Percentiles rank a stretch among this genome's conserved stretches.
Conservation (phyloP, 92 coral and sea anemone species). For the Bergia sp. region DNA sequence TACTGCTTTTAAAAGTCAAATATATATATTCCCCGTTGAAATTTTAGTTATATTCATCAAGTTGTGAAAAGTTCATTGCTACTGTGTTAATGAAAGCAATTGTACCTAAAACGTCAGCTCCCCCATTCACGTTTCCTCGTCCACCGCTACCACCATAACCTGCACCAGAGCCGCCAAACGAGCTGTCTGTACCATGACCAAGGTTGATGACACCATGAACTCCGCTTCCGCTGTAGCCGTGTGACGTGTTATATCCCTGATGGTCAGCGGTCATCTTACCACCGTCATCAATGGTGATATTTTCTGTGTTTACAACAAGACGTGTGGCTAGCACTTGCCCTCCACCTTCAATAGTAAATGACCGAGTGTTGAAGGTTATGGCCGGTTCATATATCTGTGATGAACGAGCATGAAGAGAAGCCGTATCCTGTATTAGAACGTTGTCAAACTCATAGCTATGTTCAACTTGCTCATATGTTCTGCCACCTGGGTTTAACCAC, state of each 20-base stretch:
- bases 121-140: constrained; percentile 58
- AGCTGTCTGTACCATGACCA: constrained; percentile 61
- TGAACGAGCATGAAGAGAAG: constrained; percentile 61
- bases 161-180: constrained; percentile 73
- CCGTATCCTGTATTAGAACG: constrained; percentile 70
- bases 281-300: constrained; percentile 78
- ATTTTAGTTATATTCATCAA: not conserved
- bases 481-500: constrained; percentile 75
- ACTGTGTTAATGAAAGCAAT: not conserved
- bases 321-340: constrained; percentile 61
- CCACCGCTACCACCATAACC: constrained; percentile 87
- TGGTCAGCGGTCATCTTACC: constrained; percentile 63
- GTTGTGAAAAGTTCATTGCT: not conserved
- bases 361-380: constrained; percentile 59
- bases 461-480: constrained; percentile 51
- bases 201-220: constrained; percentile 66
- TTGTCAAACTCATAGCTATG: constrained; percentile 64
- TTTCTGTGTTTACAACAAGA: constrained; percentile 59
- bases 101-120: constrained; percentile 61
- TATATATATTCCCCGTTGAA: not conserved
- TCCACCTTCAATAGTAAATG: constrained; percentile 75
- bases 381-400: constrained; percentile 71
- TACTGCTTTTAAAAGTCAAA: not conserved
- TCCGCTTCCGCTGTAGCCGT: constrained; percentile 63
- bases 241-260: constrained; percentile 69